phyloP scores from a whole-genome alignment of 2,113 vertebrate genomes.

The Melospiza georgiana region DNA sequence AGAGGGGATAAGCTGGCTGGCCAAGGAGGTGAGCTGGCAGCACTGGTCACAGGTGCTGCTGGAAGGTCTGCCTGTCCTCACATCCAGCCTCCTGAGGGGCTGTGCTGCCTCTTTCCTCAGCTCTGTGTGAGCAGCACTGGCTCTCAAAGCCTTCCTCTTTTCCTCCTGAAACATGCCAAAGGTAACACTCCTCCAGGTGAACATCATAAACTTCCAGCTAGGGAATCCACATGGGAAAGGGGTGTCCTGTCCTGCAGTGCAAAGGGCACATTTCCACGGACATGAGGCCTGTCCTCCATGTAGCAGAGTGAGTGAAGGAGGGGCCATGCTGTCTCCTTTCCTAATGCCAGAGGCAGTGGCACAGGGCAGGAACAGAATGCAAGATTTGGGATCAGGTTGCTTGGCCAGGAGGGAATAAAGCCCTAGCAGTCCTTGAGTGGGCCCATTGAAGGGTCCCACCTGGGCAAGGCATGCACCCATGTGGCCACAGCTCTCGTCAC shows the following conservation, averaged over 20 bases:
- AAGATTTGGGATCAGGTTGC: background rate
- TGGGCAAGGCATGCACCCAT: background rate
- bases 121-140: background rate
- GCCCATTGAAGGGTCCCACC: background rate
- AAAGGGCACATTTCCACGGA: background rate
- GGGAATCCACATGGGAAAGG: background rate
- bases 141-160: background rate
- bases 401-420: background rate
- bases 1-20: background rate
- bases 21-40: background rate
- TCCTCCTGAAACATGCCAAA: background rate
- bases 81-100: background rate
- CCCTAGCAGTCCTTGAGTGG: background rate
- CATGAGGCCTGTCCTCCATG: accelerated
- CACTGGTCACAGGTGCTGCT: background rate
- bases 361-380: background rate
- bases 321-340: background rate
- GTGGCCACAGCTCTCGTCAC: no score
- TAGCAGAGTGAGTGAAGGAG: background rate
- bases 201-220: background rate
- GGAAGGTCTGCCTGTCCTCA: background rate
- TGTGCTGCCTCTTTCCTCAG: background rate
- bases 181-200: background rate
- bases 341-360: background rate
- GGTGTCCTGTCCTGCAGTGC: background rate